Conservation (phyloP, 2,888 invertebrate species). For the Aphelenchoides bicaudatus region DNA sequence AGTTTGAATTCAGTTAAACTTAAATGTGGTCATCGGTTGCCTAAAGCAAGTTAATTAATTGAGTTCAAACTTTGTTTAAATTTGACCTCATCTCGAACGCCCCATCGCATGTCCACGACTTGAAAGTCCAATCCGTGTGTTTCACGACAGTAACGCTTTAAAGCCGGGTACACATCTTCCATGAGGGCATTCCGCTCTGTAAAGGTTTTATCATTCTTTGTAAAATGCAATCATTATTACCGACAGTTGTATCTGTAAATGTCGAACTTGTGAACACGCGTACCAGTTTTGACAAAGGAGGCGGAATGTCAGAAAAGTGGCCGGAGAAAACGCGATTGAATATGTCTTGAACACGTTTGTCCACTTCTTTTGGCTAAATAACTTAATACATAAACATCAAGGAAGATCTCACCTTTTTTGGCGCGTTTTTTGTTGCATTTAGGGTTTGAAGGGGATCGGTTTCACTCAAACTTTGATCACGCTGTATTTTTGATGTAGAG, state of each 20-base stretch:
- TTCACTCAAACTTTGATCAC: background rate
- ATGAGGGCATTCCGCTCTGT: slow-evolving; percentile 91
- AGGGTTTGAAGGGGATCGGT: no score
- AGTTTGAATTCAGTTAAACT: no score
- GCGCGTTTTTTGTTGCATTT: background rate
- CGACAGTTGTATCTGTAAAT: slow-evolving; percentile 95
- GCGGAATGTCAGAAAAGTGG: slow-evolving; percentile 79
- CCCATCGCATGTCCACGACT: slow-evolving; percentile 98
- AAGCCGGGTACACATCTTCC: slow-evolving; percentile 89
- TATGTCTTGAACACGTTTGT: slow-evolving; percentile 34
- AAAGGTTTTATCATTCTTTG: no score
- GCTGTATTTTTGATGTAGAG: background rate
- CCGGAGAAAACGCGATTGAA: slow-evolving; percentile 84
- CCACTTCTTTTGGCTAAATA: slow-evolving; percentile 18
- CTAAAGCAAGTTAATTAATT: slow-evolving; percentile 61
- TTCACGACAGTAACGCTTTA: slow-evolving; percentile 93
- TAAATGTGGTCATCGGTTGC: slow-evolving; percentile 98
- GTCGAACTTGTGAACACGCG: slow-evolving; percentile 84
- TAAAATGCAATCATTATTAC: no score
- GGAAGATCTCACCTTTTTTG: slow-evolving; percentile 4
- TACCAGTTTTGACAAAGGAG: slow-evolving; percentile 94
- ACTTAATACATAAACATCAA: background rate
- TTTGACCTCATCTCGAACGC: slow-evolving; percentile 75
- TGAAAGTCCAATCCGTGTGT: slow-evolving; percentile 96
- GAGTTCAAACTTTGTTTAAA: background rate